A percentile compares a stretch with the other conserved stretches of the same genome.
These are phyloP conservation scores for Serripes groenlandicus DNA, from an alignment of 2,888 invertebrate genomes.

Conservation along the genomic window DNA sequence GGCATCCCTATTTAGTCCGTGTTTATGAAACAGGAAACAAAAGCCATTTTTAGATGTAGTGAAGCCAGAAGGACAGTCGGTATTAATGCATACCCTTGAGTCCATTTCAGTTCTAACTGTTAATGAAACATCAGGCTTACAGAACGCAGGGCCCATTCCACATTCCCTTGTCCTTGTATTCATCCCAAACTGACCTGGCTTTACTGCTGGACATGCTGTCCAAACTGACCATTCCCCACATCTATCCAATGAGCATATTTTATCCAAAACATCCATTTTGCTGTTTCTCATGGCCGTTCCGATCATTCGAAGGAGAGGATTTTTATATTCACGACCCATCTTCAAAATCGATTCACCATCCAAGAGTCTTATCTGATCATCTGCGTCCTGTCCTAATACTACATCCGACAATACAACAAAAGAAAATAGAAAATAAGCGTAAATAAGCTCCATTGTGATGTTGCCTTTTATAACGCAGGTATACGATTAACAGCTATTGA, in stretches of 20 bases:
- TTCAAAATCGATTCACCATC: not conserved
- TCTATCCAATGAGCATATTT: not conserved
- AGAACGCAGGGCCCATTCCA: not conserved
- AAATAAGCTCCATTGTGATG: too few species aligned
- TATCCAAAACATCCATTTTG: not conserved
- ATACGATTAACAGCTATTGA: too few species aligned
- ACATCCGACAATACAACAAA: too few species aligned
- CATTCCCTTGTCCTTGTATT: not conserved
- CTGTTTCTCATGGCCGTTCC: not conserved
- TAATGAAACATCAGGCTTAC: not conserved
- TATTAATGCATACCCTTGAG: not conserved
- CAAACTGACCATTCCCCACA: not conserved
- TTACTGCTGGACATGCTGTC: not conserved
- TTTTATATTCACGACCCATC: not conserved
- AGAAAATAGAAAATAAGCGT: too few species aligned
- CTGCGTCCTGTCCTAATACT: not conserved
- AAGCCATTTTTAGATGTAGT: not conserved
- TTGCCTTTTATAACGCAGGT: too few species aligned
- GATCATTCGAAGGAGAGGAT: not conserved
- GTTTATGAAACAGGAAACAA: not conserved
- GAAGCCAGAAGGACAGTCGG: not conserved
- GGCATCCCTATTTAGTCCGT: not conserved
- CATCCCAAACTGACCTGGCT: not conserved
- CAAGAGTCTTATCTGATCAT: not conserved
- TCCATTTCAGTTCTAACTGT: not conserved